Evolutionary conservation across 92 coral and sea anemone genomes (phyloP).

Genomic region (Epizoanthus stellaris): DNA sequence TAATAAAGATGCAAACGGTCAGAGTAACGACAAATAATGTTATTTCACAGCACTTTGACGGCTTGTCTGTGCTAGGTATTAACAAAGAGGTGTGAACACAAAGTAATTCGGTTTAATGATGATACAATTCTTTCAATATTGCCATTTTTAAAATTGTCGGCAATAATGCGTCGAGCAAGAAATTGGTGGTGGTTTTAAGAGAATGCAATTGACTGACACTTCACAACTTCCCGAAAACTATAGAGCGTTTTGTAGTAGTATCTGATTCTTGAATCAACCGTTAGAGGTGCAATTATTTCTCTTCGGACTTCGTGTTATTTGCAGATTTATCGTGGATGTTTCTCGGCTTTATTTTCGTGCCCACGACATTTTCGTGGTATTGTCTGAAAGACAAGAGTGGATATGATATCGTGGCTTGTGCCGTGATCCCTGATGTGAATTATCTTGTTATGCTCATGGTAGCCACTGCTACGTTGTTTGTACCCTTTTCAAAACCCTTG

Average conservation of each 20-base stretch:
- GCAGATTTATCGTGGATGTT: background rate
- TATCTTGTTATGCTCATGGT: no score
- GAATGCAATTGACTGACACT: background rate
- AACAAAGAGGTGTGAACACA: background rate
- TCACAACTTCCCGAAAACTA: background rate
- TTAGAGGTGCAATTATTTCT: background rate
- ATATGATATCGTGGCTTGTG: background rate
- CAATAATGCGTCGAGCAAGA: no score
- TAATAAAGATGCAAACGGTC: constrained; percentile 48
- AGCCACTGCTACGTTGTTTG: no score
- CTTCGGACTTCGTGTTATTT: background rate
- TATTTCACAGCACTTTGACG: background rate
- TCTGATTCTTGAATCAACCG: background rate
- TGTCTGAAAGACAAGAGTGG: background rate
- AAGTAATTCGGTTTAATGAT: background rate
- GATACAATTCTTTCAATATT: background rate
- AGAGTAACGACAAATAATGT: constrained; percentile 16
- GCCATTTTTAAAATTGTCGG: no score
- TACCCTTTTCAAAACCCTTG: no score
- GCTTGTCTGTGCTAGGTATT: background rate
- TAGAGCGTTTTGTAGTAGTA: background rate
- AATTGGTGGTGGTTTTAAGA: no score
- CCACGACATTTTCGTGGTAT: background rate
- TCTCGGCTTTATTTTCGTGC: background rate
- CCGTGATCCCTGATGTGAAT: background rate